Percentiles rank a stretch among this genome's conserved stretches.
Evolutionary conservation across 2,888 invertebrate species (phyloP).

Genomic region (Lepidocyrtoides sp.): DNA sequence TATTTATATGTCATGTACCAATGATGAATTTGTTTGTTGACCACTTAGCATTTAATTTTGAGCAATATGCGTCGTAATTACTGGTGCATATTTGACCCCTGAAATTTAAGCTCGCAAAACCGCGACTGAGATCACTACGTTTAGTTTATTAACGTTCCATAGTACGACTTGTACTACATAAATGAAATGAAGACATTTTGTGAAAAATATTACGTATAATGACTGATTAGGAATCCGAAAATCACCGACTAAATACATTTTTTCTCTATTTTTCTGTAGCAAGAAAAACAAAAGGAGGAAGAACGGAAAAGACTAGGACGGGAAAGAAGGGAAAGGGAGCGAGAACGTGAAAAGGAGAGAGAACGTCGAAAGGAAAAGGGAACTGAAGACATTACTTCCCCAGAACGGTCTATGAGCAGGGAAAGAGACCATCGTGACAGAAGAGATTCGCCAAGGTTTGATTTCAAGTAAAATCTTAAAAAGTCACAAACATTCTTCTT

Average conservation of each 20-base stretch:
- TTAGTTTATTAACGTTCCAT: no score
- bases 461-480: neutral
- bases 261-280: constrained; percentile 86
- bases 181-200: constrained; percentile 8
- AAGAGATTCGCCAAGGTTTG: constrained; percentile 64
- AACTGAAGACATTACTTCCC: constrained; percentile 86
- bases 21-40: constrained; percentile 4
- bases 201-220: no score
- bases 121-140: neutral
- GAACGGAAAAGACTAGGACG: constrained; percentile 87
- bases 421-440: constrained; percentile 62
- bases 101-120: neutral
- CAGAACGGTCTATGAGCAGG: constrained; percentile 80
- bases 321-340: constrained; percentile 86
- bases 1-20: constrained; percentile 3
- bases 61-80: neutral
- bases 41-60: neutral
- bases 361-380: constrained; percentile 86
- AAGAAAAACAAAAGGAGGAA: constrained; percentile 92
- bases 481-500: no score
- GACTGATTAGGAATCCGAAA: neutral
- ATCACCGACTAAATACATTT: neutral
- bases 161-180: neutral
- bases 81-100: neutral
- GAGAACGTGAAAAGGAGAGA: constrained; percentile 87